Evolutionary conservation across 2,113 vertebrate genomes (phyloP).

Genomic region (Azemiops feae): DNA sequence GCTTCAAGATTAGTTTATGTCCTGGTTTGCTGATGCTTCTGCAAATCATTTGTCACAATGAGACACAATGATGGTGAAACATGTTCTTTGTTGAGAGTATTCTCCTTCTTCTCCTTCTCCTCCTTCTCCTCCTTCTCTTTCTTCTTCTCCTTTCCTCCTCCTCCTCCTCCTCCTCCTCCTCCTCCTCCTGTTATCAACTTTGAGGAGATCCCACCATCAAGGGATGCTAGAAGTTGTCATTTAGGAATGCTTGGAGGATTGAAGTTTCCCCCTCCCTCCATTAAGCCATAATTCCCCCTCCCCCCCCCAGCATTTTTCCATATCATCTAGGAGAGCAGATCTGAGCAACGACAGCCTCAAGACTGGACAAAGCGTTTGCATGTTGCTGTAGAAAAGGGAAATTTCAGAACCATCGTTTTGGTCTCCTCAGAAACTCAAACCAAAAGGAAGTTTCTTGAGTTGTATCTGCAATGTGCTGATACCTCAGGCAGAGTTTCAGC

Average conservation of each 20-base stretch:
- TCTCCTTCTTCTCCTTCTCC: neutral
- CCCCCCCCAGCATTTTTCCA: neutral
- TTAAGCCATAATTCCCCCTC: neutral
- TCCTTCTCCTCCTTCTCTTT: no score
- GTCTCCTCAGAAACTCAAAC: neutral
- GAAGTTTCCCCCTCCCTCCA: neutral
- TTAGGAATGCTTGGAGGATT: neutral
- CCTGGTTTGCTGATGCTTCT: neutral
- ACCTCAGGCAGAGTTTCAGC: neutral
- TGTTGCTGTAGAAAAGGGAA: neutral
- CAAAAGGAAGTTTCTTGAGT: constrained; percentile 26
- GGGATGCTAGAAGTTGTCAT: neutral
- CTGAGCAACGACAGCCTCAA: neutral
- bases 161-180: neutral
- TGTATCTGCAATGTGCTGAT: constrained; percentile 38
- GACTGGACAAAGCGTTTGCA: neutral
- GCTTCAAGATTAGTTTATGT: neutral
- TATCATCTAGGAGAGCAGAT: neutral
- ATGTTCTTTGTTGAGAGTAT: neutral
- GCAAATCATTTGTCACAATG: neutral
- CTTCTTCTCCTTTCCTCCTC: no score
- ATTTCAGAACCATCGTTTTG: neutral
- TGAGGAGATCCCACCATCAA: neutral
- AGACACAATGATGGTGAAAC: neutral
- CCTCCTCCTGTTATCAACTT: neutral